Evolutionary conservation across 2,797 vertebrate species (phyloP).

Genomic region (Hybognathus amarus): DNA sequence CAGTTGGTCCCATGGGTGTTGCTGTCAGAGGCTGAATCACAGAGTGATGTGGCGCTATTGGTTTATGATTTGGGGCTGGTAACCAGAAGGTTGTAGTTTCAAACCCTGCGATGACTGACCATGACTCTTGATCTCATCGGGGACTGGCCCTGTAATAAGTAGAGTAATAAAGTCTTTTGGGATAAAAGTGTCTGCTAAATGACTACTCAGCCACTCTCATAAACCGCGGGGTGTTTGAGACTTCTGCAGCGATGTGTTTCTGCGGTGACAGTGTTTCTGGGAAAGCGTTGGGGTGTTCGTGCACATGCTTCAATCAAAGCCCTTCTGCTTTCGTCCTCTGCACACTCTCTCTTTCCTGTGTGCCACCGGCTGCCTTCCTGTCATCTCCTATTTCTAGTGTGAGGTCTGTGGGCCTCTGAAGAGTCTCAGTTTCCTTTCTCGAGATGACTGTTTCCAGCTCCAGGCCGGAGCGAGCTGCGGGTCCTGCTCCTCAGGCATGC

Average conservation of each 20-base stretch:
- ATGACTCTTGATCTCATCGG: neutral
- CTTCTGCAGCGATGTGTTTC: neutral
- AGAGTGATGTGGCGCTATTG: neutral
- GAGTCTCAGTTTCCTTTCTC: constrained; percentile 46
- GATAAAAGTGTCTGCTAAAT: neutral
- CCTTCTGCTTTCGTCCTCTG: constrained; percentile 7
- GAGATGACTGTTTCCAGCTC: constrained; percentile 43
- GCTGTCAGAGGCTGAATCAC: neutral
- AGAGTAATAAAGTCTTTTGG: neutral
- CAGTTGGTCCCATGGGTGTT: neutral
- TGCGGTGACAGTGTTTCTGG: constrained; percentile 34
- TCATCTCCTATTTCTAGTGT: constrained; percentile 31
- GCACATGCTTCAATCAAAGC: constrained; percentile 38
- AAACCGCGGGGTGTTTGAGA: constrained; percentile 23
- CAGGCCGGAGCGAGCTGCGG: neutral
- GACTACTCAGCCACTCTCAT: neutral
- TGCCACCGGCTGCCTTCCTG: constrained; percentile 41
- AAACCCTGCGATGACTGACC: neutral
- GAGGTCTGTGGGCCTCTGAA: neutral
- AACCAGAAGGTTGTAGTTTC: neutral
- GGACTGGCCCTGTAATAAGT: neutral
- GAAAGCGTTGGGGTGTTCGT: neutral
- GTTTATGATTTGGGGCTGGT: neutral
- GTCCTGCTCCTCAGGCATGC: constrained; percentile 7
- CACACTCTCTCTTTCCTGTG: constrained; percentile 15